These are phyloP conservation scores for Medauroidea extradentata DNA, from an alignment of 1,140 invertebrate genomes.

Conservation along the genomic window DNA sequence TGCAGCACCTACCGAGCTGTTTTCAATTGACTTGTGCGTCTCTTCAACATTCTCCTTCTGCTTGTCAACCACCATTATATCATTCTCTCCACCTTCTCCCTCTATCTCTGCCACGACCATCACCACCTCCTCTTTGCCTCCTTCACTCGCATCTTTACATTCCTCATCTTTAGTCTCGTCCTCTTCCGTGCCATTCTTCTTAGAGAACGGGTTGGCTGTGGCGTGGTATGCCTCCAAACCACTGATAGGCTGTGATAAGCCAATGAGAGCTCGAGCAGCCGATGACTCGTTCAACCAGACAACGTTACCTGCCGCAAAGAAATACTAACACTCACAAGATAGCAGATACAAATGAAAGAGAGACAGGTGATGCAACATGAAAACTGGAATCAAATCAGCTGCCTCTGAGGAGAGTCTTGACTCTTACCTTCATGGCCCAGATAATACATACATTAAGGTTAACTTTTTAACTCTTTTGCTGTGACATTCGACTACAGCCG, in stretches of 20 bases:
- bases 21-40: conserved; percentile 1
- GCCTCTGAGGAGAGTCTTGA: too few relatives aligned
- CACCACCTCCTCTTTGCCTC: conserved; percentile 7
- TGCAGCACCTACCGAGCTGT: too few relatives aligned
- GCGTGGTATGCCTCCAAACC: conserved; percentile 38
- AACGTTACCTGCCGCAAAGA: conserved; percentile 63
- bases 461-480: too few relatives aligned
- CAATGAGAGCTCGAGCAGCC: conserved; percentile 63
- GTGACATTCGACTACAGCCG: too few relatives aligned
- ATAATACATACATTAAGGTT: too few relatives aligned
- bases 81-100: conserved; percentile 25
- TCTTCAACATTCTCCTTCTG: conserved; percentile 21
- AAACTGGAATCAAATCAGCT: too few relatives aligned
- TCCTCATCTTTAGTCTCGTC: conserved; percentile 38
- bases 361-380: too few relatives aligned
- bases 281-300: conserved; percentile 67
- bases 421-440: too few relatives aligned
- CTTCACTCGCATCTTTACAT: conserved; percentile 37
- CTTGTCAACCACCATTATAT: conserved; percentile 20
- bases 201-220: conserved; percentile 32
- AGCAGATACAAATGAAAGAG: too few relatives aligned
- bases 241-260: conserved; percentile 50
- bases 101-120: conserved; percentile 13
- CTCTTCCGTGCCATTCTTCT: conserved; percentile 38
- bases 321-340: background rate